These are phyloP conservation scores for Enteromius viviparus DNA, from an alignment of 2,797 vertebrate species.

Conservation along the genomic window DNA sequence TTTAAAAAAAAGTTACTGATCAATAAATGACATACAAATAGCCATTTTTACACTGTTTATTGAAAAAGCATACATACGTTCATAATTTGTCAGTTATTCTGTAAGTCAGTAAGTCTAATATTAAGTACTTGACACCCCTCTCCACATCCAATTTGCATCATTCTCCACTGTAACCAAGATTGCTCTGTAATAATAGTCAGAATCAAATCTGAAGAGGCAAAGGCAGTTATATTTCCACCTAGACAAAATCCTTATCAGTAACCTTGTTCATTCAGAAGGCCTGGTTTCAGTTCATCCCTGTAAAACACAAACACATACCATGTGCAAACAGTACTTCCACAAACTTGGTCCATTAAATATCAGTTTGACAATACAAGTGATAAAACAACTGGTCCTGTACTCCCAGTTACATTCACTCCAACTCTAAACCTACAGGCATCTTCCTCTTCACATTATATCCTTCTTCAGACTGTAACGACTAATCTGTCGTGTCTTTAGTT, in stretches of 20 bases:
- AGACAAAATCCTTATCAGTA: conserved; percentile 14
- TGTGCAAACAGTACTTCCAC: conserved; percentile 2
- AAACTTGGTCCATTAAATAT: conserved; percentile 37
- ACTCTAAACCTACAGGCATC: conserved; percentile 6
- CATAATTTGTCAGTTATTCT: conserved; percentile 53
- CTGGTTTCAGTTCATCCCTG: conserved; percentile 10
- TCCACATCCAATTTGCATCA: conserved; percentile 44
- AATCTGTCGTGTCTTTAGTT: not conserved
- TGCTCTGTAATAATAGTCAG: conserved; percentile 20
- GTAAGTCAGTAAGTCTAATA: conserved; percentile 37
- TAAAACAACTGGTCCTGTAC: not conserved
- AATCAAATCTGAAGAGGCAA: conserved; percentile 2
- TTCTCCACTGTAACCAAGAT: conserved; percentile 10
- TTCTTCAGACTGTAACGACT: not conserved
- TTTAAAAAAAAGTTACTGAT: not conserved
- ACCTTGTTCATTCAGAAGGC: conserved; percentile 9
- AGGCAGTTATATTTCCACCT: conserved; percentile 26
- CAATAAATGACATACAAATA: not conserved
- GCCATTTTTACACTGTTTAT: conserved; percentile 68
- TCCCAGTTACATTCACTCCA: not conserved
- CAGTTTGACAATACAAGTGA: not conserved
- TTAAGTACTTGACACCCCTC: conserved; percentile 62
- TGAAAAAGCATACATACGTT: conserved; percentile 66
- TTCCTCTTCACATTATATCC: not conserved
- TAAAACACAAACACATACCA: conserved; percentile 16